Evolutionary conservation across 2,113 vertebrate genomes (phyloP), one percentile per base, ranked within the genome.

Genomic region (Fregata magnificens): DNA sequence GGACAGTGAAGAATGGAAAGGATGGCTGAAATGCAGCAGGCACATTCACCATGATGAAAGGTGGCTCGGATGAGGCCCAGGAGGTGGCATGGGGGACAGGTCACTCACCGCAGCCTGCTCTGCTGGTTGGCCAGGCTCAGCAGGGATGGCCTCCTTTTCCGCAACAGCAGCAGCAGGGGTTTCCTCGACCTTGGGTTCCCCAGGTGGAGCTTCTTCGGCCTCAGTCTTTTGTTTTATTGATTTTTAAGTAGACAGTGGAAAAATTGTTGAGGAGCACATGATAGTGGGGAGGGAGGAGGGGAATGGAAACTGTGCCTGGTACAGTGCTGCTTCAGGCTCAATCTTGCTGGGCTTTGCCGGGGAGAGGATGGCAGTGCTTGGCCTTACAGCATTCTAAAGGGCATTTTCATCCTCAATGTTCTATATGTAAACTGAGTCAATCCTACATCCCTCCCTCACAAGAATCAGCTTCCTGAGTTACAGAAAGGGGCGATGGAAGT

Each of bases 81-180:
- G 45, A 66, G 19, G 67, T 38, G 71, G 31, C 38, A 42, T 1
- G 7, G 18, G 20, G 47, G 59, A 84, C 62, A 42, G 38, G 34
- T 90, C 24, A 98, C 99, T 99, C 98, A 99, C 99, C 98, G n/a
- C 96, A 88, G 97, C 90, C 61, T 98, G 98, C 74, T 99, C 98
- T 76, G 96, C 97, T 83, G 98, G 94, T 62, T 97, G 95, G 4
- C 59, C 96, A 65, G 96, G 94, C 67, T 82, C 87, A 61, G 93
- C 77, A 94, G 97, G 86, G 70, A 85, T 0, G 11, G 89, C 89
- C 34, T 97, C 97, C 31, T 92, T 88, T 82, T 96, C 81, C 36
- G 6, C 20, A 49, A 11, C 55, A 50, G 70, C 92, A 52, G 90
- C 69, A 9, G 96, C 95, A 70, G 96, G 61, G 22, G 34, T 65